Evolutionary conservation across 2,888 invertebrate genomes (phyloP), one percentile per base, ranked within the genome.

Genomic region (Diaperis boleti): DNA sequence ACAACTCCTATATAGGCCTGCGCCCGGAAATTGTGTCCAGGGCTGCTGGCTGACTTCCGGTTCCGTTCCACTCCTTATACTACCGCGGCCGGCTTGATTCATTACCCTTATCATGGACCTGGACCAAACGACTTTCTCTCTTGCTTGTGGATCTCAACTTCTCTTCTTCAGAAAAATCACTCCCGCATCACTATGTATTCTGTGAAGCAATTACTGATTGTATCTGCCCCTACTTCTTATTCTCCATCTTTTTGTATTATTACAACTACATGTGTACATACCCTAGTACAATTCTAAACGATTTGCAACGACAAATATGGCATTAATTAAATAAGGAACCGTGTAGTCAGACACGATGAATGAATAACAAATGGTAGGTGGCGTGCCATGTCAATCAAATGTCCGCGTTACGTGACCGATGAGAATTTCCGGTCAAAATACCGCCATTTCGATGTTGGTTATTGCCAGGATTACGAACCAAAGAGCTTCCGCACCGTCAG

Each of bases 21-120:
- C 73, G 74, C 71, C 79, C 78, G 81, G 81, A 81, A 81, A 81
- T 81, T 81, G 80, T 81, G 80, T 80, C 81, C 80, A 79, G 77
- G 77, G 78, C 76, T 76, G 73, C 77, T 74, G 78, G 75, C 77
- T 74, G 73, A 71, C 77, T 80, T 81, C 79, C 81, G 77, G 76
- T 77, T 79, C 79, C 78, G 79, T 75, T 79, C 79, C 78, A 78
- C 74, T 79, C 76, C 78, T 78, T 79, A 56, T 42, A 74, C n/a
- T n/a, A n/a, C 75, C 66, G 64, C 56, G 45, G 37, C 64, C 56
- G 62, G 66, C 65, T 71, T 74, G 73, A 76, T 75, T 76, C 76
- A 75, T 76, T 74, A 71, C 72, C 68, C 74, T 75, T 76, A 76
- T 76, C 76, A 69, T 64, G 60, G 65, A 69, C 70, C 71, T 68